phyloP scores from a whole-genome alignment of 2,888 invertebrate genomes.

The Chaetogeoica ovagalla region DNA sequence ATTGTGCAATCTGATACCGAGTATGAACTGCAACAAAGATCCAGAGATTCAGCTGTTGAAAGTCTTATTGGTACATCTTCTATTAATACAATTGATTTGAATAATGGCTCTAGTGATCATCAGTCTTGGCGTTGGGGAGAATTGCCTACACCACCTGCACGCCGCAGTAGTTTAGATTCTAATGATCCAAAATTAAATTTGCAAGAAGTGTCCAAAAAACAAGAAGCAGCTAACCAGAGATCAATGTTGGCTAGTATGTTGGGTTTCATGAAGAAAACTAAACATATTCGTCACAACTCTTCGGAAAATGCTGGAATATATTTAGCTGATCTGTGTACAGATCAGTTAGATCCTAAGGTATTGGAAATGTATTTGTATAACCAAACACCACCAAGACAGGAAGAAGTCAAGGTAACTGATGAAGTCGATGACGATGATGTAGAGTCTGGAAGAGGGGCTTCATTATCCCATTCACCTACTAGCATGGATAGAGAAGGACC shows the following conservation, averaged over 20 bases:
- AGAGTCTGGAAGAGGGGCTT: conserved; percentile 95
- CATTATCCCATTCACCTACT: conserved; percentile 89
- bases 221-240: conserved; percentile 59
- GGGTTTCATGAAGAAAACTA: conserved; percentile 83
- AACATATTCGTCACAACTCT: conserved; percentile 65
- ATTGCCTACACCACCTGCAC: conserved; percentile 67
- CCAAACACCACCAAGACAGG: conserved; percentile 36
- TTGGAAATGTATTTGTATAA: conserved; percentile 76
- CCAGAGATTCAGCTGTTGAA: conserved; percentile 58
- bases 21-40: conserved; percentile 66
- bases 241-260: conserved; percentile 91
- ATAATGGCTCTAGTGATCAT: conserved; percentile 43
- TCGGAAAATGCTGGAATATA: conserved; percentile 80
- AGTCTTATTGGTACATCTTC: conserved; percentile 49
- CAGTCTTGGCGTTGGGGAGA: conserved; percentile 89
- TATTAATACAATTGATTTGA: conserved; percentile 36
- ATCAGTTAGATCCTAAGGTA: conserved; percentile 89
- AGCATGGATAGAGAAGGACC: conserved; percentile 64
- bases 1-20: conserved; percentile 95
- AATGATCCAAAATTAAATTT: conserved; percentile 58
- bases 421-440: conserved; percentile 76
- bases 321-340: conserved; percentile 87
- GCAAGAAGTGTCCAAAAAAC: conserved; percentile 53
- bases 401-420: conserved; percentile 36
- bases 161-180: conserved; percentile 43